Conservation (phyloP, 2,113 vertebrate species). For the Tetrao urogallus region DNA sequence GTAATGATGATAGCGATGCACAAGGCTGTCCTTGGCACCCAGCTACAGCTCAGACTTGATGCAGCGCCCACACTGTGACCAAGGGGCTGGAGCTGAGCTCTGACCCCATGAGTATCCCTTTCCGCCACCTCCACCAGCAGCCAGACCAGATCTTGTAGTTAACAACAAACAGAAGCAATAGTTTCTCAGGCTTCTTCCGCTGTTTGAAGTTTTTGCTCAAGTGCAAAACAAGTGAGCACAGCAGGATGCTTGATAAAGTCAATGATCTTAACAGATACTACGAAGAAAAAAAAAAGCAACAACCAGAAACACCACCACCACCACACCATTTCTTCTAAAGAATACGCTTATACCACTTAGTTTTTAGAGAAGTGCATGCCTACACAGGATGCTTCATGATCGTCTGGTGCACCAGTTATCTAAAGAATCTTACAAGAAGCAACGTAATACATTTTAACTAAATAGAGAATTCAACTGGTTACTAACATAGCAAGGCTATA, state of each 20-base stretch:
- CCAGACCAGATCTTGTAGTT: background rate
- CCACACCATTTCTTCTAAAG: background rate
- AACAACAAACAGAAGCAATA: background rate
- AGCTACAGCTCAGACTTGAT: background rate
- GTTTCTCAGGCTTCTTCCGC: background rate
- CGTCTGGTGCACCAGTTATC: background rate
- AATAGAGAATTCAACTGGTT: background rate
- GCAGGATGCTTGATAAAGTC: background rate
- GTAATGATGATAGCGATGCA: background rate
- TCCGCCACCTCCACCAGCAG: background rate
- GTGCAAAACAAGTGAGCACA: background rate
- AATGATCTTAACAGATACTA: background rate
- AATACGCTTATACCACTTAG: fast-evolving
- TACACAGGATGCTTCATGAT: background rate
- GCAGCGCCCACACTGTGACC: fast-evolving
- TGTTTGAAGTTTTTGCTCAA: background rate
- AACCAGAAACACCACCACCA: no score
- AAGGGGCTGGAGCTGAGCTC: background rate
- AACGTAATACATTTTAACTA: background rate
- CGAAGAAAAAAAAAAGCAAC: background rate
- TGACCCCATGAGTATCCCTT: fast-evolving
- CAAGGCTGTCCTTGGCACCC: background rate
- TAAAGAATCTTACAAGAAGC: background rate
- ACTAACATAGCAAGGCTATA: background rate
- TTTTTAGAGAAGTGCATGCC: background rate